Evolutionary conservation across 2,888 invertebrate genomes (phyloP).

Genomic region (Papilio protenor): DNA sequence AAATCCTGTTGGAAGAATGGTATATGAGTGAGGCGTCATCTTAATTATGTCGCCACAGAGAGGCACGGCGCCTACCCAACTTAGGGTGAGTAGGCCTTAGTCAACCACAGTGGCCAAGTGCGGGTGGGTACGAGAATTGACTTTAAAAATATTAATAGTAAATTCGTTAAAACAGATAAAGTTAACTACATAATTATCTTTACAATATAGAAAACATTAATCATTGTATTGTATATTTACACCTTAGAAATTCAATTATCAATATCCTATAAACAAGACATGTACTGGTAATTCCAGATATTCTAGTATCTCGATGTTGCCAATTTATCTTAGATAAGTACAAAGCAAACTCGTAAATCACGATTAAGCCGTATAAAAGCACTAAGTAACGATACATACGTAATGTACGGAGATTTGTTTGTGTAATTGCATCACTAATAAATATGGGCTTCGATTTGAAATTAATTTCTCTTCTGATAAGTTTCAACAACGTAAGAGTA

Average conservation of each 20-base stretch:
- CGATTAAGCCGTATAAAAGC: slow-evolving; percentile 41
- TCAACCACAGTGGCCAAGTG: too few species aligned
- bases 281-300: slow-evolving; percentile 36
- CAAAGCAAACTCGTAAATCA: slow-evolving; percentile 42
- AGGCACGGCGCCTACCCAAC: too few species aligned
- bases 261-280: slow-evolving; percentile 33
- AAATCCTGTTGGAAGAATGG: background rate
- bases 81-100: too few species aligned
- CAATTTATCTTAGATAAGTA: slow-evolving; percentile 43
- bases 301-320: slow-evolving; percentile 33
- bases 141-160: background rate
- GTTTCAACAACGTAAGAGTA: background rate
- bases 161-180: background rate
- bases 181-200: background rate
- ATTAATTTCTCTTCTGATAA: slow-evolving; percentile 16
- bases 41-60: too few species aligned
- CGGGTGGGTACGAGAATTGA: too few species aligned
- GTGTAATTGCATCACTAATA: slow-evolving; percentile 28
- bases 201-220: background rate
- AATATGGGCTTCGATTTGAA: background rate
- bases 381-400: slow-evolving; percentile 38
- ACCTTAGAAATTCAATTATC: slow-evolving; percentile 5
- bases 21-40: too few species aligned
- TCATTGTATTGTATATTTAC: background rate
- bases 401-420: slow-evolving; percentile 36